Conservation (phyloP, 1,140 invertebrate species). For the Dendroctonus valens region DNA sequence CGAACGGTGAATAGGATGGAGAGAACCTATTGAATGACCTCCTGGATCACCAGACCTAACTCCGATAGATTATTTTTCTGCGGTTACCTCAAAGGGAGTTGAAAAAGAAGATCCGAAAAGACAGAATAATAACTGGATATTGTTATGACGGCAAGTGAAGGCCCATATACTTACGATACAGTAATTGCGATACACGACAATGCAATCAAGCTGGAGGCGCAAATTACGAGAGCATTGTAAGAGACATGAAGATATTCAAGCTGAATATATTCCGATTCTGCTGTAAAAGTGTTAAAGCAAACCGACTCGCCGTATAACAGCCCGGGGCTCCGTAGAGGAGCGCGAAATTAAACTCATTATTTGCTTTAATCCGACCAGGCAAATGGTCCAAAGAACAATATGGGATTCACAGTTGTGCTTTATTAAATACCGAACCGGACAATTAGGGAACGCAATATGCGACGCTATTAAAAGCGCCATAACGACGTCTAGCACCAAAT, state of each 20-base stretch:
- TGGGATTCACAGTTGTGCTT: slow-evolving; percentile 38
- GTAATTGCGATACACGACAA: not conserved
- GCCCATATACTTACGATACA: not conserved
- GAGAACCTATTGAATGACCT: too few species aligned
- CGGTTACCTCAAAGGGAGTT: too few species aligned
- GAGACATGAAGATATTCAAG: slow-evolving; percentile 16
- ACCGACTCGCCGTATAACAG: slow-evolving; percentile 21
- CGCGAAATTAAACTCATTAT: slow-evolving; percentile 29
- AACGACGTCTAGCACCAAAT: slow-evolving; percentile 17
- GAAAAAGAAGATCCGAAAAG: too few species aligned
- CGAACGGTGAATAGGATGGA: too few species aligned
- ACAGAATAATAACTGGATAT: too few species aligned
- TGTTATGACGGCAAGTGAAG: too few species aligned
- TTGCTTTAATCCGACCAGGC: slow-evolving; percentile 29
- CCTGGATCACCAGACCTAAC: too few species aligned
- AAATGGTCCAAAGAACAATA: slow-evolving; percentile 30
- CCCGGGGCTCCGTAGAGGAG: slow-evolving; percentile 23
- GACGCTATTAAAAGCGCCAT: slow-evolving; percentile 38
- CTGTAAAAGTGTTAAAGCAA: slow-evolving; percentile 28
- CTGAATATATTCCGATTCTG: slow-evolving; percentile 23
- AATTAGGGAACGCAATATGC: slow-evolving; percentile 43
- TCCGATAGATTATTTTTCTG: too few species aligned
- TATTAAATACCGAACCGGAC: slow-evolving; percentile 38
- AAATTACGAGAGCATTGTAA: not conserved
- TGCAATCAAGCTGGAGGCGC: not conserved